Base-by-base conservation (phyloP, 2,888 invertebrate genomes). In the Scaptomyza flava region DNA sequence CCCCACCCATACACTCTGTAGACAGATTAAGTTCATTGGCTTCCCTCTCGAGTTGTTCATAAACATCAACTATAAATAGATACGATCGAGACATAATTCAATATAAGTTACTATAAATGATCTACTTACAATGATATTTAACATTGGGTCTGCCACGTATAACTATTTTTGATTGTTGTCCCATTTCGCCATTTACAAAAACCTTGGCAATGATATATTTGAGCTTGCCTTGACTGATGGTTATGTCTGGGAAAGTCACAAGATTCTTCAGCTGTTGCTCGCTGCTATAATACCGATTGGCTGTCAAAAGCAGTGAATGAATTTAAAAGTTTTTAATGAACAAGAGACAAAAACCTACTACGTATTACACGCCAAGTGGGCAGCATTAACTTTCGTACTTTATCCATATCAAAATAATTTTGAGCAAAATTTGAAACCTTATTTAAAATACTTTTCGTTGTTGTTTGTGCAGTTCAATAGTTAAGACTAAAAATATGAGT, bases 51-150 rank as follows among this genome's bases (percentile, higher is more conserved):
- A 84, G 14, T 1, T 52, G 23, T 30, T 84, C 81, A 47, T 84
- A 82, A 0, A 87, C 17, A 17, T 81, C 66, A 8, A 75, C 81
- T 81, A 34, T n/a, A 14, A 5, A 30, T 8, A 6, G n/a, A 9
- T 9, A 9, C 8, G 6, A 33, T 20, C 7, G 31, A 23, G 3
- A 54, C 33, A 14, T 11, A 31, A 6, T 23, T 38, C 17, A 36
- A 0, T 17, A 6, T 12, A 27, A 27, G 27, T 11, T 30, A 2
- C 11, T 5, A 46, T 20, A 6, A 1, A 7, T 8, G 6, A 2
- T 8, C 6, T 47, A 81, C 82, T 79, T 38, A 87, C 83, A 34
- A 51, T 84, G 87, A 11, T 75, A 70, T 45, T 85, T 85, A 6
- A 63, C 73, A 6, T 38, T 53, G 11, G 30, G 9, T 5, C 46